Conservation (phyloP, 2,888 invertebrate species). For the Apeira syringaria region DNA sequence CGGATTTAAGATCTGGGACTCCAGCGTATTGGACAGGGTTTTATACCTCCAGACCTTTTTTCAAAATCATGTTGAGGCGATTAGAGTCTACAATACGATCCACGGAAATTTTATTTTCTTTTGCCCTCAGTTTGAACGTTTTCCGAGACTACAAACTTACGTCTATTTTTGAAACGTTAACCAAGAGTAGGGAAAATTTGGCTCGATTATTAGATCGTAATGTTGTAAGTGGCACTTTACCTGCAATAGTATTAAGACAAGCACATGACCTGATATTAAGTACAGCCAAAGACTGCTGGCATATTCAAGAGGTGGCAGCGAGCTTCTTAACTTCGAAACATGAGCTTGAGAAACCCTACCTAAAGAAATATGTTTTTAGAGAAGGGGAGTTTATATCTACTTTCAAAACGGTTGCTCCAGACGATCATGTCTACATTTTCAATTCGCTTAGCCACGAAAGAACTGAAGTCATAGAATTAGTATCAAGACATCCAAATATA, state of each 20-base stretch:
- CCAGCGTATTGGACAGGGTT: conserved; percentile 99
- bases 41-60: conserved; percentile 93
- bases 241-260: conserved; percentile 93
- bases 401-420: conserved; percentile 77
- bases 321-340: conserved; percentile 88
- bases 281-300: conserved; percentile 66
- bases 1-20: conserved; percentile 92
- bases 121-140: conserved; percentile 87
- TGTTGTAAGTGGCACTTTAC: conserved; percentile 97
- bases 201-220: conserved; percentile 97
- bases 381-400: conserved; percentile 66
- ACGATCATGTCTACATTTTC: conserved; percentile 89
- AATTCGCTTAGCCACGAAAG: conserved; percentile 92
- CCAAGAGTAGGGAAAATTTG: conserved; percentile 89
- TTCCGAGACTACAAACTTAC: conserved; percentile 80
- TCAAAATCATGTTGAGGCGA: conserved; percentile 92
- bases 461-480: conserved; percentile 89
- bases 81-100: conserved; percentile 91
- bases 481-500: conserved; percentile 87
- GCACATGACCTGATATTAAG: conserved; percentile 86
- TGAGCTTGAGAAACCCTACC: conserved; percentile 86
- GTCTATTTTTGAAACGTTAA: conserved; percentile 71
- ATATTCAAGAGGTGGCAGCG: conserved; percentile 61
- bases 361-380: conserved; percentile 66
- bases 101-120: conserved; percentile 92